Conservation (phyloP, 2,888 invertebrate species). For the Netelia melanura region DNA sequence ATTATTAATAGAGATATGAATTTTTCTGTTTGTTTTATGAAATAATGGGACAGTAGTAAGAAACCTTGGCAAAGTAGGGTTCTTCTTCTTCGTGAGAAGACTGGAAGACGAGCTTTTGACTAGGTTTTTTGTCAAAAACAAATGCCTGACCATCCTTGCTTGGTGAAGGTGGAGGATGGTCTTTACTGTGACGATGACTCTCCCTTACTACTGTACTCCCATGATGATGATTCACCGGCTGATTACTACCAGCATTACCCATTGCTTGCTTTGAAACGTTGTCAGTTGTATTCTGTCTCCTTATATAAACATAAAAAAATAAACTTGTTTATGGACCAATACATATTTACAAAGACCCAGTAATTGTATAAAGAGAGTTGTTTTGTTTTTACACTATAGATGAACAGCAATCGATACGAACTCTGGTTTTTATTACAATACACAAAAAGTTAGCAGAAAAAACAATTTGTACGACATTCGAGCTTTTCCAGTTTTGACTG, state of each 20-base stretch:
- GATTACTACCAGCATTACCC: conserved; percentile 93
- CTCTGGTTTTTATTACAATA: background rate
- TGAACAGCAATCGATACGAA: background rate
- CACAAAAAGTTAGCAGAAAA: too few species aligned
- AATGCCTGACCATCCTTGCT: conserved; percentile 91
- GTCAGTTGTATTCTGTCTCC: conserved; percentile 1
- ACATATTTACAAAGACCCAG: too few species aligned
- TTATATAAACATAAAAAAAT: background rate
- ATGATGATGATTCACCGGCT: conserved; percentile 84
- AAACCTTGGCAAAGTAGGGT: conserved; percentile 90
- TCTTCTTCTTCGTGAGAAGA: conserved; percentile 92
- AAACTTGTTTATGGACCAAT: too few species aligned
- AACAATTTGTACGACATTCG: too few species aligned
- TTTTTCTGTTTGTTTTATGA: conserved; percentile 1
- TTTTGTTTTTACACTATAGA: too few species aligned
- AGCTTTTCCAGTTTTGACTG: too few species aligned
- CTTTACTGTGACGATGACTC: conserved; percentile 87
- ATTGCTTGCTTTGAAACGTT: conserved; percentile 86
- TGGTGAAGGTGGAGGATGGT: conserved; percentile 87
- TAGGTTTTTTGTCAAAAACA: conserved; percentile 93
- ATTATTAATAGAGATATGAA: conserved; percentile 22
- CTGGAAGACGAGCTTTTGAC: conserved; percentile 89
- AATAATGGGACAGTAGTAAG: background rate
- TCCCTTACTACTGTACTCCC: conserved; percentile 86
- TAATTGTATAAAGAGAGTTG: background rate